Evolutionary conservation across 2,888 invertebrate genomes (phyloP), one percentile per base, ranked within the genome.

Genomic region (Drymonia ruficornis): DNA sequence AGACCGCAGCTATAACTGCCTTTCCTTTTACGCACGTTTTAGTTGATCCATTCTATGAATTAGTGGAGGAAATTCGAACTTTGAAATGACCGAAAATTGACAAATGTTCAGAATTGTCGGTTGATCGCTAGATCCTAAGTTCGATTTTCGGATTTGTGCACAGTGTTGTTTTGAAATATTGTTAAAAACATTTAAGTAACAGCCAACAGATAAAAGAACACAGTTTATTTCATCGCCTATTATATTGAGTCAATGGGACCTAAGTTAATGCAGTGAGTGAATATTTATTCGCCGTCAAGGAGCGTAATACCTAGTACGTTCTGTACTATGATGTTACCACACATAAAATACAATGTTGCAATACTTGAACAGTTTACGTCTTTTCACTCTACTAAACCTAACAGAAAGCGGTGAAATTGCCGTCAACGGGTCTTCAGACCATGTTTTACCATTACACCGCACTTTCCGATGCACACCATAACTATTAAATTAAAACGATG

Each of bases 391-490:
- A 28, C 9, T 62, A 50, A 56, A 65, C 51, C 50, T 60, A 62
- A 63, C 62, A 69, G 81, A 83, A 80, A 83, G 82, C 69, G 71
- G 79, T 74, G 78, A 83, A 83, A 83, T 72, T 68, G 49, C 63
- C 65, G 67, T 52, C 56, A 66, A 63, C 56, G 57, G 67, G 69
- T 72, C 68, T 74, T 70, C 62, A 65, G 67, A 62, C 60, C 59
- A 56, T 61, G 67, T 64, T 66, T 65, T 45, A 45, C 29, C 4
- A 61, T 65, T 54, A 60, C 61, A 53, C 29, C 49, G 52, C 64
- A 59, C 52, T 65, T 61, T 59, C 60, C 53, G 59, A 56, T 59
- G 55, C 62, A 54, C 47, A 49, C 56, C 48, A 58, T 57, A 54
- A 61, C 38, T 61, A 65, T 63, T n/a, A 50, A 55, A 55, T 57